A percentile compares a stretch with the other conserved stretches of the same genome.
Conservation (phyloP, 2,888 invertebrate species). For the Polyploca ridens region DNA sequence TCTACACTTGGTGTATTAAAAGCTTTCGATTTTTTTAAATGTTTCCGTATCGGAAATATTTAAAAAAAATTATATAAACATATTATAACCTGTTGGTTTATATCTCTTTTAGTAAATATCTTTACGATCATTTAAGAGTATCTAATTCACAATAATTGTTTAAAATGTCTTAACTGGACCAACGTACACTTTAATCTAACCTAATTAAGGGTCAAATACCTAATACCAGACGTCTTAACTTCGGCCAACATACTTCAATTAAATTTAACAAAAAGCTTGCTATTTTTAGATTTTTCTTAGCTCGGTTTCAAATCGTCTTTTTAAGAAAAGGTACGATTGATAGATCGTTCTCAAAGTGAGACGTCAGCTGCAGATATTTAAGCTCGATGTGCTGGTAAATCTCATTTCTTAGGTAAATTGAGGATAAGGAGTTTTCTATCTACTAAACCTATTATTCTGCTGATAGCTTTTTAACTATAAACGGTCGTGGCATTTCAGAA, state of each 20-base stretch:
- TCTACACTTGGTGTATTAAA: background rate
- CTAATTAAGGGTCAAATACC: background rate
- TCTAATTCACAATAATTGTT: too few species aligned
- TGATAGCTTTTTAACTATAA: too few species aligned
- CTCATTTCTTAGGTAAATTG: background rate
- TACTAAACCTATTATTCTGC: too few species aligned
- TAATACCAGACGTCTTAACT: background rate
- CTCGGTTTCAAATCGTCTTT: too few species aligned
- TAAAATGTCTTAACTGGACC: too few species aligned
- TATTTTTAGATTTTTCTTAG: background rate
- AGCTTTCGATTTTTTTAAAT: background rate
- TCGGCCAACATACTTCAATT: too few species aligned
- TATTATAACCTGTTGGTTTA: background rate
- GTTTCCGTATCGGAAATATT: too few species aligned
- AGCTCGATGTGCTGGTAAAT: background rate
- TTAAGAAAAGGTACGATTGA: background rate
- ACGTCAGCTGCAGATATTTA: conserved; percentile 3
- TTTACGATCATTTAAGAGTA: too few species aligned
- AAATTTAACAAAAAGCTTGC: background rate
- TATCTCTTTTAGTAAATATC: background rate
- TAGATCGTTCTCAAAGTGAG: background rate
- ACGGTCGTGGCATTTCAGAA: background rate
- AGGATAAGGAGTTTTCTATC: background rate
- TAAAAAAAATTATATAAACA: background rate
- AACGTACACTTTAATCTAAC: too few species aligned